Base-by-base conservation (phyloP, 1,140 invertebrate genomes). In the Rhopalosiphum padi region DNA sequence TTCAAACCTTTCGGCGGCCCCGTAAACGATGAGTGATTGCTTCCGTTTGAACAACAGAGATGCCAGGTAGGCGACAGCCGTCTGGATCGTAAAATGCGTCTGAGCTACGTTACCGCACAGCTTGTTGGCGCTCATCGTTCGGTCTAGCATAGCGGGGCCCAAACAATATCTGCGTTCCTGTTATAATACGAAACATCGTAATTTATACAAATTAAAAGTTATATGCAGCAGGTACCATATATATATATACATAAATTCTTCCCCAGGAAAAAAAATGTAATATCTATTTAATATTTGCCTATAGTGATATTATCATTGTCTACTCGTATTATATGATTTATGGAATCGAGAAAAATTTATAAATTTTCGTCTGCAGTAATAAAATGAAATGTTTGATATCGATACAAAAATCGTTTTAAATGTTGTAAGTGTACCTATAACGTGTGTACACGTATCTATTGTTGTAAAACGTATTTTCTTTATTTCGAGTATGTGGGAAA, bases 131-230 rank as follows among this genome's bases (percentile, higher is more conserved):
- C 91, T 93, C 91, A 93, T 93, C 23, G 91, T 93, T 51, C 91
- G 46, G 35, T 93, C 91, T 48, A 93, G 85, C 91, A 93, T 93
- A 0, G 91, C 91, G 2, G 91, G 91, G 0, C 91, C 91, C 68
- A 93, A 22, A 93, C 91, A 93, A 21, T 93, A 93, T 53, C 91
- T 93, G 23, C 91, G 68, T 93, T 93, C 91, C 91, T 93, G n/a
- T 82, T 82, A 77, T 25, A 88, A 6, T 5, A 4, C 11, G 30
- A 68, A 48, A 48, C 23, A 43, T 86, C 23, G 83, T 25, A 0
- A 77, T 30, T 11, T n/a, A 77, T 77, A 30, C 15, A 5, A 11
- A 77, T n/a, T 30, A 15, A 85, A 4, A 85, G 9, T 25, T 41
- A 23, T 83, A 41, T 7, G 23, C 23, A 68, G 21, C 21, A 37